These are phyloP conservation scores for Dasyurus viverrinus DNA, from an alignment of 2,113 vertebrate species.

Conservation along the genomic window DNA sequence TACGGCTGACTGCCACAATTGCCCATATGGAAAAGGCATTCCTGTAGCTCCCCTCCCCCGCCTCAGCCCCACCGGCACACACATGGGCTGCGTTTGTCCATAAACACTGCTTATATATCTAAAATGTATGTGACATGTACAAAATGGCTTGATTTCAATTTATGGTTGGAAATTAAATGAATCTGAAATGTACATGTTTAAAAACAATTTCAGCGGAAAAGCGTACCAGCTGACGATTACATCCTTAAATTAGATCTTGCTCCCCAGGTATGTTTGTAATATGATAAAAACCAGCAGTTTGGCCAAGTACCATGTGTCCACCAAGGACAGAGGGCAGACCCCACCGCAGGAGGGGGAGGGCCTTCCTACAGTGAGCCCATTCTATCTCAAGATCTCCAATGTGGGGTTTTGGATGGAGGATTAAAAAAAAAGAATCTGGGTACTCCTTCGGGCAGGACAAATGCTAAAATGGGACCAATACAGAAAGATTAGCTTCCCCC, in stretches of 20 bases:
- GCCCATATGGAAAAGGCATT: conserved; percentile 53
- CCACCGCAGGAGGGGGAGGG: background rate
- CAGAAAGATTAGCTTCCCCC: background rate
- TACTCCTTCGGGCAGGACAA: background rate
- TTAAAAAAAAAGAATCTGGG: background rate
- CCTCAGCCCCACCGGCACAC: conserved; percentile 54
- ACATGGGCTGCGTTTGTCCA: conserved; percentile 17
- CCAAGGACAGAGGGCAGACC: conserved; percentile 21
- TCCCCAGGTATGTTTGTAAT: conserved; percentile 16
- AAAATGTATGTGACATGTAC: conserved; percentile 47
- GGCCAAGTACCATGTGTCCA: conserved; percentile 17
- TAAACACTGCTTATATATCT: conserved; percentile 45
- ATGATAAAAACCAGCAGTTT: conserved; percentile 48
- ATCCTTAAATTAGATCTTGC: conserved; percentile 2
- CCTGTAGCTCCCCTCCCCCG: background rate
- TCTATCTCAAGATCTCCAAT: background rate
- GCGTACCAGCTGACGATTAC: background rate
- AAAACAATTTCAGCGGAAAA: conserved; percentile 30
- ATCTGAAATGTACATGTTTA: conserved; percentile 51
- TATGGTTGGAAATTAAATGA: conserved; percentile 20
- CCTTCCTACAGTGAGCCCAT: background rate
- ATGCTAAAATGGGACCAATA: background rate
- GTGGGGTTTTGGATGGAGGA: background rate
- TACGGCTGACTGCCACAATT: background rate
- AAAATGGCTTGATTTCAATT: conserved; percentile 21